Evolutionary conservation across 2,113 vertebrate species (phyloP), one percentile per base, ranked within the genome.

Genomic region (Pollimyrus isidori): DNA sequence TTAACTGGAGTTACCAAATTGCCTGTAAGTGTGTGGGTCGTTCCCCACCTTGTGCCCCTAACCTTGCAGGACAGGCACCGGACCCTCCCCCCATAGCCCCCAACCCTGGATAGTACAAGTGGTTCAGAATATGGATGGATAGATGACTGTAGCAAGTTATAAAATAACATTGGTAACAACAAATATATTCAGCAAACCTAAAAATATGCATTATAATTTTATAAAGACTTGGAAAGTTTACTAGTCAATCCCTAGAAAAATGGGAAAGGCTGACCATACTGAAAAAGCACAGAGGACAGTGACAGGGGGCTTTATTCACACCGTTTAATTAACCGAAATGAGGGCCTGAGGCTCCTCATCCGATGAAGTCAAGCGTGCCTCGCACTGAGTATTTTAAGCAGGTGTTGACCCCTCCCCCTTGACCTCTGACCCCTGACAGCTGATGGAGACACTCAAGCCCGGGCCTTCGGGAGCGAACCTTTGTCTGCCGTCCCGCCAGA

Each of bases 351-450:
- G 13, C 30, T 42, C 73, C 35, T 35, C 35, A 42, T 80, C 15
- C 6, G 35, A 80, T 6, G 30, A 76, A 30, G 30, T 30, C 69
- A 76, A 30, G 69, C 35, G 13, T 39, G 30, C 62, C 73, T 42
- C 6, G 69, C 69, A 30, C 53, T 19, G 87, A 88, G 26, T 11
- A 80, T 26, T 3, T 80, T 30, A 76, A 88, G 62, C 87, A 91
- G 90, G 91, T 92, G 90, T 90, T 92, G 90, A 90, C 87, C 90
- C 53, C 53, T 87, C 53, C 88, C 50, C 84, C 42, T n/a, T 91
- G 88, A 90, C 90, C 56, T 56, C 10, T 88, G 88, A 91, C 89
- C 88, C 23, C 13, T 52, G 39, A 23, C 87, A 88, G 69, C 86
- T 76, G 87, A 88, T n/a, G n/a, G 87, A 88, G 48, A 26, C 30